Percentiles rank a stretch among this genome's conserved stretches.
Evolutionary conservation across 30 jellyfish, hydroid and myxozoan genomes (phyloP).

Genomic region (Chrysaora quinquecirrha): DNA sequence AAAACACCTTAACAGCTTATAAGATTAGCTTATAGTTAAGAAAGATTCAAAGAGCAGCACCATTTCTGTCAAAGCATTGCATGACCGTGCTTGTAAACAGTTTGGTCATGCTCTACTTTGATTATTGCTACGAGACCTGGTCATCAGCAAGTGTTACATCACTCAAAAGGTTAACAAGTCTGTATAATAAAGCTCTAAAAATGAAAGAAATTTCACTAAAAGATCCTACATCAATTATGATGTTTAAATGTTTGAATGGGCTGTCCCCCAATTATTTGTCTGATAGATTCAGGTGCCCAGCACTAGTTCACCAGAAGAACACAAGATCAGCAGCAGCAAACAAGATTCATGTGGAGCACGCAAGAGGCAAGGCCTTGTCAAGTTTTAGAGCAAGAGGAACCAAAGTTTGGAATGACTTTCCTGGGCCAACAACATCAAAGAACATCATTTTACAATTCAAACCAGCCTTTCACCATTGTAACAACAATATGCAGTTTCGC

Average conservation of each 20-base stretch:
- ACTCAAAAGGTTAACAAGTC: constrained; percentile 16
- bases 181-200: constrained; percentile 30
- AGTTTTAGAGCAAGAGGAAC: constrained; percentile 16
- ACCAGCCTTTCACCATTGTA: neutral
- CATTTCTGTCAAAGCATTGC: no score
- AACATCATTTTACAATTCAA: no score
- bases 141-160: constrained; percentile 48
- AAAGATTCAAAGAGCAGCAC: no score
- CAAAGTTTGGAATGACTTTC: constrained; percentile 9
- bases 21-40: no score
- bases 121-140: constrained; percentile 46
- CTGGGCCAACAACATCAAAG: neutral
- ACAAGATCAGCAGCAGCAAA: constrained; percentile 21
- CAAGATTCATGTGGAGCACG: constrained; percentile 5
- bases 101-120: constrained; percentile 22
- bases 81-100: constrained; percentile 6
- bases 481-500: no score
- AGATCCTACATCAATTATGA: constrained; percentile 6
- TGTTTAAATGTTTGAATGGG: constrained; percentile 18
- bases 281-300: constrained; percentile 19
- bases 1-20: no score
- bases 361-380: constrained; percentile 19
- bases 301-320: no score
- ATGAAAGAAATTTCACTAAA: neutral
- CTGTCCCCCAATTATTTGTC: constrained; percentile 13